Evolutionary conservation across 2,888 invertebrate genomes (phyloP), one percentile per base, ranked within the genome.

Genomic region (Oxyscelio sp.): DNA sequence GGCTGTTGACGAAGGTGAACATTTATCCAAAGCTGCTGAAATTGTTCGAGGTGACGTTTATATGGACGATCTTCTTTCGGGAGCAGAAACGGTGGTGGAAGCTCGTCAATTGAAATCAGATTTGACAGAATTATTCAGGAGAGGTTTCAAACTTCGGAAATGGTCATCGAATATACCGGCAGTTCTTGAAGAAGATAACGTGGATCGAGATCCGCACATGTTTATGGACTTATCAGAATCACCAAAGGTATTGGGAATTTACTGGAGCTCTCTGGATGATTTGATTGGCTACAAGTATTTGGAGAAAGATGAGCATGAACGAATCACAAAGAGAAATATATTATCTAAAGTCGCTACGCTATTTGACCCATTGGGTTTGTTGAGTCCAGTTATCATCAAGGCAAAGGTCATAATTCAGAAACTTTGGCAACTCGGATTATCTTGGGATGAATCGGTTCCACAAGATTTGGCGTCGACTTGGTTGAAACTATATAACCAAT

Each of bases 391-490:
- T 4, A 43, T 68, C n/a, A n/a, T n/a, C n/a, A n/a, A n/a, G n/a
- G n/a, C n/a, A n/a, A n/a, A n/a, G n/a, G n/a, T n/a, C n/a, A 6
- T 70, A 3, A 34, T 70, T 21, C 70, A 65, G 27, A 6, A 34
- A 11, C 50, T 65, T 27, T 48, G n/a, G n/a, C n/a, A n/a, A n/a
- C n/a, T n/a, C n/a, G n/a, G n/a, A n/a, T n/a, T n/a, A n/a, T n/a
- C n/a, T 4, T 65, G 63, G 63, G 63, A 65, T 50, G 19, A 65
- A 21, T 65, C 63, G 9, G 8, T 61, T 24, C 61, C 61, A 0
- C 43, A 61, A 61, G 24, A 61, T n/a, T 59, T 59, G 40, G 40
- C 24, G n/a, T 9, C 61, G 9, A 61, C 22, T 0, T 61, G 61
- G 61, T 4, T 15, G 11, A 27, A 17, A 5, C 24, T 65, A n/a